Evolutionary conservation across 1,140 invertebrate genomes (phyloP), one percentile per base, ranked within the genome.

Genomic region (Zaprionus vittiger): DNA sequence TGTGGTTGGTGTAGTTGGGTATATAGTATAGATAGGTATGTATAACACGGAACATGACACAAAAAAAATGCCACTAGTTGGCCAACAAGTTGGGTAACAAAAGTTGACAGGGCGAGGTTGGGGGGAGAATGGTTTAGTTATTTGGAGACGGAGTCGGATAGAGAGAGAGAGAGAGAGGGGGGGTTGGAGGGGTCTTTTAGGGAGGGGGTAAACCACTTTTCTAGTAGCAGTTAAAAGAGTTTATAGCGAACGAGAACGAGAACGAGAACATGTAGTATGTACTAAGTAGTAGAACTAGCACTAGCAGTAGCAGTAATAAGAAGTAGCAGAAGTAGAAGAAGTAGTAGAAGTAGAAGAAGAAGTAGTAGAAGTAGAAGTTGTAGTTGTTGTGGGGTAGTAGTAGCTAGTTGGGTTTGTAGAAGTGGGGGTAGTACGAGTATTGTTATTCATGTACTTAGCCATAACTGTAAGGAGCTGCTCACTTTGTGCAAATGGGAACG

Each of bases 401-500:
- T 47, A 61, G n/a, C 9, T 63, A 63, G 44, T 47, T 37, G 11
- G 47, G 2, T 1, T 49, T 14, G 63, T 54, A 37, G 34, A 14
- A 34, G 26, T 52, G 37, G 31, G 37, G 55, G 34, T 56, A 44
- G 52, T 60, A 68, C 47, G 65, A 57, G 64, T 56, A 67, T 37
- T 15, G 44, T 26, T 26, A 54, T 31, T 28, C 59, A 41, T 64
- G 52, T 38, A 70, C 28, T 69, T 69, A 61, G 31, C 22, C 59
- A 63, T 64, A 70, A 71, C 31, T 47, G 52, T 71, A 63, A 82
- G 74, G 47, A 79, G 77, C 65, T 72, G 83, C 84, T 87, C 84
- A 87, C 84, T 73, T 87, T 84, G 83, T 81, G 47, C 63, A 67
- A 73, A 72, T 77, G 57, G 41, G 49, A 77, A 66, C 63, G 69